Conservation (phyloP, 2,797 vertebrate species). For the Chaetodon trifasciatus region DNA sequence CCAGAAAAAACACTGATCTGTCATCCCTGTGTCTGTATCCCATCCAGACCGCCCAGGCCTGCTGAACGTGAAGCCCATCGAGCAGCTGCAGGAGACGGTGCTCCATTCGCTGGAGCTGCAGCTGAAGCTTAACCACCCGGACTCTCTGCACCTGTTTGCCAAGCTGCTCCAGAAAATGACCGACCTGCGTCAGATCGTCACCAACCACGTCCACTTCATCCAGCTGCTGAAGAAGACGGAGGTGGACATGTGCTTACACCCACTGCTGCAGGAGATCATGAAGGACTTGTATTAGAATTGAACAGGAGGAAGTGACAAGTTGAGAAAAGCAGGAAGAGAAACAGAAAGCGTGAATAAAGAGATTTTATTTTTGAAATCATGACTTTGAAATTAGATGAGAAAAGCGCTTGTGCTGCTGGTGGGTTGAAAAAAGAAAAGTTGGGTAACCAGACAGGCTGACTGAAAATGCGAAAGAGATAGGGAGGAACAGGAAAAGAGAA, state of each 20-base stretch:
- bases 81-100: constrained; percentile 96
- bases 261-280: constrained; percentile 98
- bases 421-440: constrained; percentile 30
- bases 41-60: constrained; percentile 94
- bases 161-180: constrained; percentile 99
- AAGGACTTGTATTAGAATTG: constrained; percentile 92
- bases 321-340: not conserved
- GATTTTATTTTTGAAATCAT: constrained; percentile 45
- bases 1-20: not conserved
- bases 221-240: constrained; percentile 96
- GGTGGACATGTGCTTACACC: constrained; percentile 95
- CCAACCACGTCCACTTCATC: constrained; percentile 95
- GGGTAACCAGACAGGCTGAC: constrained; percentile 44
- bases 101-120: constrained; percentile 96
- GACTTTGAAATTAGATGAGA: constrained; percentile 40
- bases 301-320: constrained; percentile 8
- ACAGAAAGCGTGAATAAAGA: constrained; percentile 3
- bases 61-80: constrained; percentile 97
- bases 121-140: constrained; percentile 96
- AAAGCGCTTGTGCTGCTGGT: constrained; percentile 29
- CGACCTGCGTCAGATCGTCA: constrained; percentile 97
- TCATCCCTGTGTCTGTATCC: constrained; percentile 24
- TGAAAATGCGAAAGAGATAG: constrained; percentile 61
- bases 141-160: constrained; percentile 96
- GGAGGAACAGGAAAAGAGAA: constrained; percentile 47